Conservation (phyloP, 2,113 vertebrate genomes). For the Crotalus viridis region DNA sequence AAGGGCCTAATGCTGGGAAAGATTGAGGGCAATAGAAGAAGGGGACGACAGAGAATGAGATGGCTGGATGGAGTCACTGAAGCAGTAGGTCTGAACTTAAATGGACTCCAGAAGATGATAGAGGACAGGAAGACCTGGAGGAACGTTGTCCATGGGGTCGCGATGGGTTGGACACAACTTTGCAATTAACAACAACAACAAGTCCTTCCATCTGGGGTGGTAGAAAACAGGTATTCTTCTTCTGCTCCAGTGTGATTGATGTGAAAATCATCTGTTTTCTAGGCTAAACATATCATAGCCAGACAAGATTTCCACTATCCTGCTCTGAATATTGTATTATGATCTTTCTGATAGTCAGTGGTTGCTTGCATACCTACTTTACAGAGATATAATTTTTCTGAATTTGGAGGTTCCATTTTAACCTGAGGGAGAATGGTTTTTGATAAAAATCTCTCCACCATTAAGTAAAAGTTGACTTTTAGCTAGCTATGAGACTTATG, state of each 20-base stretch:
- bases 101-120: too few species aligned
- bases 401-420: background rate
- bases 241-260: background rate
- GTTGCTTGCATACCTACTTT: background rate
- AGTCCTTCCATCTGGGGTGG: background rate
- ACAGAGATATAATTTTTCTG: background rate
- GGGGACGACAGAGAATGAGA: too few species aligned
- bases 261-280: background rate
- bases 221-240: background rate
- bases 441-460: background rate
- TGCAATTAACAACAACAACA: too few species aligned
- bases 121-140: too few species aligned
- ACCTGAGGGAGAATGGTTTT: background rate
- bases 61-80: too few species aligned
- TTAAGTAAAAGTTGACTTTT: background rate
- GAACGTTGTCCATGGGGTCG: too few species aligned
- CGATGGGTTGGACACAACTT: too few species aligned
- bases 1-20: too few species aligned
- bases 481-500: too few species aligned
- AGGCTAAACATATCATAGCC: background rate
- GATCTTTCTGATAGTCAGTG: background rate
- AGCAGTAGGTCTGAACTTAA: too few species aligned
- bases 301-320: background rate
- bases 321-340: background rate
- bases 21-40: too few species aligned